Conservation (phyloP, 2,113 vertebrate genomes). For the western clawed frog (Xenopus tropicalis) region UCB_Xtro_10.0 CM004445.2:27314001-27314500, state of each 20-base stretch:
- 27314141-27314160: too few relatives aligned
- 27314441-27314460: slow-evolving; percentile 51
- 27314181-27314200: too few relatives aligned
- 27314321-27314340: slow-evolving; percentile 51
- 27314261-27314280: slow-evolving; percentile 45
- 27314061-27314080: background rate
- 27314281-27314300: slow-evolving; percentile 44
- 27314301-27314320: slow-evolving; percentile 60
- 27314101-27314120: background rate
- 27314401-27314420: slow-evolving; percentile 65
- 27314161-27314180: too few relatives aligned
- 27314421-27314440: slow-evolving; percentile 74
- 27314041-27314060: slow-evolving; percentile 10
- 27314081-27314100: background rate
- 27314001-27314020: slow-evolving; percentile 2
- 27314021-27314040: slow-evolving; percentile 22
- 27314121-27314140: background rate
- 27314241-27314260: slow-evolving; percentile 45
- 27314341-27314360: slow-evolving; percentile 59
- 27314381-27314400: slow-evolving; percentile 61
- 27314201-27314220: background rate
- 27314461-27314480: slow-evolving; percentile 55
- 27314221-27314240: slow-evolving; percentile 11
- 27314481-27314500: slow-evolving; percentile 54
- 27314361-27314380: slow-evolving; percentile 43